These are phyloP conservation scores for Mimumesa dahlbomi DNA, from an alignment of 2,888 invertebrate species.

Conservation along the genomic window DNA sequence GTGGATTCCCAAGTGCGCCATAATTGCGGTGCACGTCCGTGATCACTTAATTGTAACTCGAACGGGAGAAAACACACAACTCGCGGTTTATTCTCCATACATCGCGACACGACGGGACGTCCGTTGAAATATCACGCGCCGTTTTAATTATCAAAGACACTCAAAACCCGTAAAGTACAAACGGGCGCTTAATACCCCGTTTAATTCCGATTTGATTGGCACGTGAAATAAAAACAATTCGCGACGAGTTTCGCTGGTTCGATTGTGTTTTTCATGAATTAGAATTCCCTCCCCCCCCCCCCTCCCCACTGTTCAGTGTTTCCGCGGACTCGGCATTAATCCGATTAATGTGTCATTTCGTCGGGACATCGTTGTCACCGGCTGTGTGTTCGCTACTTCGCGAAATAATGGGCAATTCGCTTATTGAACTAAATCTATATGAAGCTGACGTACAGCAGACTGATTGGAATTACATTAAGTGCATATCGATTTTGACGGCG, in stretches of 20 bases:
- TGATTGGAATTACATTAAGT: slow-evolving; percentile 42
- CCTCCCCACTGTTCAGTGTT: no score
- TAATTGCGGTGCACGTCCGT: slow-evolving; percentile 49
- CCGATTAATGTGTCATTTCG: slow-evolving; percentile 34
- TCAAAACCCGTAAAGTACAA: no score
- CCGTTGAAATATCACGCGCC: not conserved
- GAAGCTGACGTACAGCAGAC: slow-evolving; percentile 19
- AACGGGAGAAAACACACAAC: slow-evolving; percentile 36
- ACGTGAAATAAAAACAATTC: no score
- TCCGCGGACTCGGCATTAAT: slow-evolving; percentile 31
- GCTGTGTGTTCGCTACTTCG: slow-evolving; percentile 36
- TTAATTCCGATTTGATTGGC: no score
- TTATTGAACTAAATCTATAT: slow-evolving; percentile 40
- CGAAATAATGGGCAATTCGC: slow-evolving; percentile 37
- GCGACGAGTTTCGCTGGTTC: no score
- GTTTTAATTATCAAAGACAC: no score
- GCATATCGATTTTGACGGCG: slow-evolving; percentile 35
- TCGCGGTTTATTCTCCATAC: slow-evolving; percentile 1
- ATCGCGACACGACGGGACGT: not conserved
- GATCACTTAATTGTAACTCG: slow-evolving; percentile 57
- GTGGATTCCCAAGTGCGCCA: slow-evolving; percentile 26
- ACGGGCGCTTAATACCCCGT: no score
- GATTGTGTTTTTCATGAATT: no score
- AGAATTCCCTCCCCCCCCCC: no score
- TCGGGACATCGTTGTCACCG: slow-evolving; percentile 1